Base-by-base conservation (phyloP, 2,797 vertebrate species). In the Sebastes melanostomus region DNA sequence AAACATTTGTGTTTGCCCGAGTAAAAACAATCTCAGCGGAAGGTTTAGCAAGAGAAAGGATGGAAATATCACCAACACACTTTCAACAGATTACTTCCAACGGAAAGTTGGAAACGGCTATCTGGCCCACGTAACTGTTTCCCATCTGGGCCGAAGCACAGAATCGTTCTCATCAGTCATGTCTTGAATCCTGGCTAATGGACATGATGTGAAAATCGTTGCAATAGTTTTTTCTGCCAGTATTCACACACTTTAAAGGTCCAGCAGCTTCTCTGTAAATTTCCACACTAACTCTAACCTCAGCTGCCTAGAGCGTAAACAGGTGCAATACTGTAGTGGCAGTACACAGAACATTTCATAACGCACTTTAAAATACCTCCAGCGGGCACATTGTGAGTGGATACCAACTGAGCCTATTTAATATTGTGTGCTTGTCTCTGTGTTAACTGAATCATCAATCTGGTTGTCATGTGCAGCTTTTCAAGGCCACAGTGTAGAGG, bases 401-500 rank as follows among this genome's bases (percentile, higher is more conserved):
- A 74, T 55, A 68, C 52, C 34, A 24, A 68, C 56, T 3, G 70
- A 62, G 42, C 58, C 68, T 84, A 4, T 86, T 89, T 77, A 85
- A 81, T 74, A 89, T 84, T 84, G 42, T 72, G 61, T 74, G 65
- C 71, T 63, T 72, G 80, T 81, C 62, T 56, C 61, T 68, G 29
- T 46, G 72, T 86, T 86, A 87, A 87, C 75, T 72, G 74, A 82
- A 84, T 84, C 87, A 87, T 88, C 89, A 77, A 81, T 87, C 87
- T 69, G 22, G 32, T 72, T 92, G 90, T 84, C 82, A 81, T 79
- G 76, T 74, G 27, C 34, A 63, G 60, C 54, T 75, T 84, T 82
- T 82, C 84, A 80, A 83, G 76, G 80, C 74, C 71, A 77, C 82
- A 29, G 20, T 52, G 60, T 78, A 62, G 70, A 78, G 71, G 66